Percentiles rank a stretch among this genome's conserved stretches.
These are phyloP conservation scores for Dilophus febrilis DNA, from an alignment of 2,888 invertebrate species.

Conservation along the genomic window DNA sequence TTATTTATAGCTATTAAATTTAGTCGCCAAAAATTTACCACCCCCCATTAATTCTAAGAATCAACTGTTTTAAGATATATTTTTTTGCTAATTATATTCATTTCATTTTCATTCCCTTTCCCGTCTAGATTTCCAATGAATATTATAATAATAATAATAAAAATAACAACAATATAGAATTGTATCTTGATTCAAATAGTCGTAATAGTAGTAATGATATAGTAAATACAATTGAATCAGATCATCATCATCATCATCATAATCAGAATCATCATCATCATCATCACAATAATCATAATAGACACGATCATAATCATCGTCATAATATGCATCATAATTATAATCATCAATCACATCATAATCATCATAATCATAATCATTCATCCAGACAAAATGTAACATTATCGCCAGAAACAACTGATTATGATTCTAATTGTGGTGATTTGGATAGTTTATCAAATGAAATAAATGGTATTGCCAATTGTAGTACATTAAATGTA, in stretches of 20 bases:
- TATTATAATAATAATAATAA: slow-evolving; percentile 28
- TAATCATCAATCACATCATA: slow-evolving; percentile 15
- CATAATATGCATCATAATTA: slow-evolving; percentile 24
- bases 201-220: slow-evolving; percentile 28
- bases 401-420: slow-evolving; percentile 88
- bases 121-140: neutral
- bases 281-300: slow-evolving; percentile 35
- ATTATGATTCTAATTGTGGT: slow-evolving; percentile 70
- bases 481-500: slow-evolving; percentile 43
- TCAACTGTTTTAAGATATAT: too few relatives aligned
- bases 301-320: slow-evolving; percentile 27
- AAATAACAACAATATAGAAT: too few relatives aligned
- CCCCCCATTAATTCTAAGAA: too few relatives aligned
- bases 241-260: slow-evolving; percentile 23
- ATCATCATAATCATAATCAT: slow-evolving; percentile 25
- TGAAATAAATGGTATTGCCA: slow-evolving; percentile 32
- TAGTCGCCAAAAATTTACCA: too few relatives aligned
- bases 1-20: too few relatives aligned
- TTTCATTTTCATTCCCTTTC: neutral
- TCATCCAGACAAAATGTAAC: slow-evolving; percentile 46
- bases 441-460: slow-evolving; percentile 57
- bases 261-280: slow-evolving; percentile 18
- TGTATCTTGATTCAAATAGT: slow-evolving; percentile 29
- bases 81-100: too few relatives aligned
- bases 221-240: too few relatives aligned